Percentiles rank a stretch among this genome's conserved stretches.
phyloP scores from a whole-genome alignment of 2,113 vertebrate species.

The Vidua chalybeata region DNA sequence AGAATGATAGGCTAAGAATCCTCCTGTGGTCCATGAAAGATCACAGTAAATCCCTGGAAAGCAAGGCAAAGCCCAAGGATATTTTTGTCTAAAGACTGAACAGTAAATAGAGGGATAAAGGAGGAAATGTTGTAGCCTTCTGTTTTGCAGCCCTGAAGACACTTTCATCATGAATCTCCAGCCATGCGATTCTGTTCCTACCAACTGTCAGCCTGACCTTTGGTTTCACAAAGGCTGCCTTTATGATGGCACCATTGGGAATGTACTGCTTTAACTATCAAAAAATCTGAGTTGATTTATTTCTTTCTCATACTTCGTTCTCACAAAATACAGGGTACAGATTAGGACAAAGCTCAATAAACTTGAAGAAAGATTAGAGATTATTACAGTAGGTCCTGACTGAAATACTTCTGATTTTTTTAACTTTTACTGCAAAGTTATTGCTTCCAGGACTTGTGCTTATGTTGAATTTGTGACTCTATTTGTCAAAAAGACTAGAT shows the following conservation, averaged over 20 bases:
- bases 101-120: not conserved
- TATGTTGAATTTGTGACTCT: not conserved
- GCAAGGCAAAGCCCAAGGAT: not conserved
- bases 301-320: not conserved
- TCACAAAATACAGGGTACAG: not conserved
- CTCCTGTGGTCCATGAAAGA: not conserved
- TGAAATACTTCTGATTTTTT: not conserved
- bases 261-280: not conserved
- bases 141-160: not conserved
- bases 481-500: not conserved
- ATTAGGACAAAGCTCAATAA: not conserved
- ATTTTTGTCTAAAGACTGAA: not conserved
- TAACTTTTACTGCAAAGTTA: not conserved
- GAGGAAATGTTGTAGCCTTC: not conserved
- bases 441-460: not conserved
- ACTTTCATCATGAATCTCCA: not conserved
- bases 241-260: not conserved
- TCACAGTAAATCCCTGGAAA: not conserved
- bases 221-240: not conserved
- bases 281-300: not conserved
- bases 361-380: not conserved
- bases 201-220: not conserved
- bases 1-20: not conserved
- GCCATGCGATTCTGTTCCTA: not conserved
- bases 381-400: not conserved